phyloP scores from a whole-genome alignment of 2,797 vertebrate species.

The Oreochromis mossambicus region DNA sequence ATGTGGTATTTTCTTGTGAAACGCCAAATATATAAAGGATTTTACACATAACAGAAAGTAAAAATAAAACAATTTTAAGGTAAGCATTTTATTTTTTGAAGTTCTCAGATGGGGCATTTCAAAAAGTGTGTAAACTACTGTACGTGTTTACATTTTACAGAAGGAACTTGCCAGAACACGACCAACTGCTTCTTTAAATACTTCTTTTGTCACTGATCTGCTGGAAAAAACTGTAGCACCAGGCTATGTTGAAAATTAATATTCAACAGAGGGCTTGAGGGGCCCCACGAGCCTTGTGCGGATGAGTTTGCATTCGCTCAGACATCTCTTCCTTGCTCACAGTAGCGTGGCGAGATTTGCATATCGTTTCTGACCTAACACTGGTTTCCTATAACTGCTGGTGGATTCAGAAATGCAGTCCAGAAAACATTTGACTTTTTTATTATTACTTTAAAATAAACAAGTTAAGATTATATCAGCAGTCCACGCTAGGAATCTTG shows the following conservation, averaged over 20 bases:
- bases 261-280: slow-evolving; percentile 25
- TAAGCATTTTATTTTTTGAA: background rate
- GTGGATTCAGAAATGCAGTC: background rate
- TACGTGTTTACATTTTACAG: background rate
- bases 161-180: background rate
- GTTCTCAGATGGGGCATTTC: background rate
- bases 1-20: background rate
- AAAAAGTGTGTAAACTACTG: background rate
- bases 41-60: background rate
- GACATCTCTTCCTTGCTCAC: slow-evolving; percentile 6
- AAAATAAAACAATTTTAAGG: background rate
- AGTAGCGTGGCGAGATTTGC: background rate
- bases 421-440: background rate
- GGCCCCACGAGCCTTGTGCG: background rate
- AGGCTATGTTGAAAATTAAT: slow-evolving; percentile 19
- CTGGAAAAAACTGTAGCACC: background rate
- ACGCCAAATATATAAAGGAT: background rate
- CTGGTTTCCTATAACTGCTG: background rate
- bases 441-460: background rate
- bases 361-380: background rate
- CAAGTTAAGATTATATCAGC: background rate
- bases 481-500: background rate
- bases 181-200: background rate
- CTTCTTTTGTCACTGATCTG: background rate
- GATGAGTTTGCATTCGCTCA: slow-evolving; percentile 17